Evolutionary conservation across 92 coral and sea anemone genomes (phyloP), one percentile per base, ranked within the genome.

Genomic region (Epizoanthus scotinus): DNA sequence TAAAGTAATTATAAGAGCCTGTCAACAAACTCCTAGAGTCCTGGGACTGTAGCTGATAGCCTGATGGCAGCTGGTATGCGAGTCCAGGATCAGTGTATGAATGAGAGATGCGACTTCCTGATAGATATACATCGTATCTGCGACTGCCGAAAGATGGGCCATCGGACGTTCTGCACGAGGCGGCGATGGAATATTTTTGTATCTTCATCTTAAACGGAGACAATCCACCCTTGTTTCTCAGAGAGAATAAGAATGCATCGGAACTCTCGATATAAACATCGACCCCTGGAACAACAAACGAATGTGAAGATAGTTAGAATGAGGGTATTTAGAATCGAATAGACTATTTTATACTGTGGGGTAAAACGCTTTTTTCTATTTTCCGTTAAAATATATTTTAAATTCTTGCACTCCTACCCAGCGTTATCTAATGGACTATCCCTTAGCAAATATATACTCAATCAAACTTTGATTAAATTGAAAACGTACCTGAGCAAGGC

Each of bases 401-500:
- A 44, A 44, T 44, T 5, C 14, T 44, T 44, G 8, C 1, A 44
- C 15, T 44, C 52, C 15, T 8, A 8, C 52, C 52, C 52, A 13
- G 14, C 15, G 15, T 44, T 44, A 6, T 8, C 12, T 44, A 44
- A 8, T 12, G 14, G 14, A 44, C 15, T 13, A 8, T 44, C 52
- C 14, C 52, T 6, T 44, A 44, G 52, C 52, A 44, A 44, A 44
- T 44, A 0, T 38, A 38, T 12, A 1, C 14, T 6, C 52, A 44
- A 44, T 2, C 52, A 12, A 12, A 7, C 52, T 12, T 44, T 44
- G 52, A 44, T 44, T 1, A 44, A 44, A 44, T 44, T 15, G 40
- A 44, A 44, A 44, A 21, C 63, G 59, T 59, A 75, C 81, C 81
- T 13, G 53, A 36, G 9, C 81, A 75, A 12, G 81, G 81, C 31